Conservation (phyloP, 2,113 vertebrate genomes). For the Pomatorhinus ruficollis region DNA sequence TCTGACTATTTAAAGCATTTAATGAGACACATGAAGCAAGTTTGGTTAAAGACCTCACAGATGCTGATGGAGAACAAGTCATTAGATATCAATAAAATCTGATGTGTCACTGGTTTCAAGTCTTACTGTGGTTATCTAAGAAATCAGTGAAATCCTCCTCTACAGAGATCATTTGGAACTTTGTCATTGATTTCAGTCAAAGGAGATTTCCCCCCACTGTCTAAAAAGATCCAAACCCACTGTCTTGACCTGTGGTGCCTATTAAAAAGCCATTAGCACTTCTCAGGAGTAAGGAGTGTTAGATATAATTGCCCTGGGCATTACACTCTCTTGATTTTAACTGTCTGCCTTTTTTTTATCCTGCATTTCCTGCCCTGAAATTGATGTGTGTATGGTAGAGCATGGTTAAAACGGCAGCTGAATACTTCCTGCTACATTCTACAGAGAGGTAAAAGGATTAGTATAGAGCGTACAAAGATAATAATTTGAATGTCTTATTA, state of each 20-base stretch:
- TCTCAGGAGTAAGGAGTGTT: background rate
- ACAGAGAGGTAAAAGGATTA: constrained; percentile 32
- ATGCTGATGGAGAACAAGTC: background rate
- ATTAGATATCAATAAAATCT: background rate
- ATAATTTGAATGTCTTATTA: constrained; percentile 57
- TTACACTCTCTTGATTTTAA: constrained; percentile 21
- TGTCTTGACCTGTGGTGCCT: constrained; percentile 18
- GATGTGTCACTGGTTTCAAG: background rate
- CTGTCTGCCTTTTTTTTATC: background rate
- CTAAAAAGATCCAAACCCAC: constrained; percentile 4
- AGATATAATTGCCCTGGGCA: constrained; percentile 10
- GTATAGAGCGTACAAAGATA: constrained; percentile 40
- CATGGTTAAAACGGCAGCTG: background rate
- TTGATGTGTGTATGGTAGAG: background rate
- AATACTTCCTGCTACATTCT: constrained; percentile 7
- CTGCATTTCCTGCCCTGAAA: background rate
- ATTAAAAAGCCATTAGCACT: constrained; percentile 49
- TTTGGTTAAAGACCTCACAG: background rate
- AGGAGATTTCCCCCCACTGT: background rate
- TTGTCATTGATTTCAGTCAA: background rate
- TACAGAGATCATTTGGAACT: background rate
- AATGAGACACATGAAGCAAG: background rate
- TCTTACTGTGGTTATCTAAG: background rate
- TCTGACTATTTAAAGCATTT: background rate
- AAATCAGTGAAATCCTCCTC: background rate